Conservation (phyloP, 2,113 vertebrate species). For the Catharus fuscescens region DNA sequence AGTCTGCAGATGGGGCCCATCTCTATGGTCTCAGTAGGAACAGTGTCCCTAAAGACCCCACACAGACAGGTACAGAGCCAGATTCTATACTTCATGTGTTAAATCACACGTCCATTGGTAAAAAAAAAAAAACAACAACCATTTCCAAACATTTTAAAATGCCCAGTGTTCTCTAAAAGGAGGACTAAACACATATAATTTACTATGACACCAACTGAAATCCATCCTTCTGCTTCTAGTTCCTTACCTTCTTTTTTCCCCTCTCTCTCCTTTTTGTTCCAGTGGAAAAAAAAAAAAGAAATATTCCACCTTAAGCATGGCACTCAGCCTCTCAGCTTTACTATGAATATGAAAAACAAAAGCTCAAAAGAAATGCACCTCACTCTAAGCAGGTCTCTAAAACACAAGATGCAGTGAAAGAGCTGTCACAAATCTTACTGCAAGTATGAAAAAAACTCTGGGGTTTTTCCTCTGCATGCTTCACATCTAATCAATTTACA, state of each 20-base stretch:
- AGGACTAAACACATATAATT: not conserved
- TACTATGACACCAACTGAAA: not conserved
- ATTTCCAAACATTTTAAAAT: not conserved
- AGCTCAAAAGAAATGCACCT: not conserved
- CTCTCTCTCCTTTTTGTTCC: not conserved
- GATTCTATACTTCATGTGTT: not conserved
- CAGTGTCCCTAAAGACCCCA: not conserved
- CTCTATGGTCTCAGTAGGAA: not conserved
- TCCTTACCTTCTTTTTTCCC: not conserved
- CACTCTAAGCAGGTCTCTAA: not conserved
- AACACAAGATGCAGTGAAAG: not conserved
- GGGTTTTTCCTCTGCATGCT: conserved; percentile 25
- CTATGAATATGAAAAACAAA: conserved; percentile 29
- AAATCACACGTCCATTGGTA: not conserved
- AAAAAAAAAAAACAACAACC: not conserved
- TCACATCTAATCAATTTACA: conserved; percentile 52
- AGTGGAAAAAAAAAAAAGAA: not conserved
- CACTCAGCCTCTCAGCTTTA: not conserved
- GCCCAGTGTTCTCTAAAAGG: not conserved
- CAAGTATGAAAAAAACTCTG: not conserved
- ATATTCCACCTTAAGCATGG: not conserved
- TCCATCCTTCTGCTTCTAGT: not conserved
- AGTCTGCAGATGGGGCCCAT: not conserved
- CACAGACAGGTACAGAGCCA: not conserved
- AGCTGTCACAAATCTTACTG: conserved; percentile 3